These are phyloP conservation scores for Ctenodactylus gundi DNA, from an alignment of 2,113 vertebrate genomes.

Conservation along the genomic window DNA sequence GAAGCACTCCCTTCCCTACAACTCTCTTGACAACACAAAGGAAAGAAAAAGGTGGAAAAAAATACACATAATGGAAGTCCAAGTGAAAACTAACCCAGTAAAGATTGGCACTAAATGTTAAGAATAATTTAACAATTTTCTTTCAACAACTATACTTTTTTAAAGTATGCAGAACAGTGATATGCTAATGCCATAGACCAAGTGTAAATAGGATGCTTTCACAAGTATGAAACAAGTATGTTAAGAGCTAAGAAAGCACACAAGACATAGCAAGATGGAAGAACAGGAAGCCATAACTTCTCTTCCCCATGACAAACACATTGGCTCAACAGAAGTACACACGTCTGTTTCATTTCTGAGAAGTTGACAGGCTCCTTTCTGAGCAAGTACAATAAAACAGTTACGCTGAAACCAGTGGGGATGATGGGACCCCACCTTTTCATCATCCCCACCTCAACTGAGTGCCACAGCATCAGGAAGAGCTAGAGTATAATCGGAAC, in stretches of 20 bases:
- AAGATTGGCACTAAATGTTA: not conserved
- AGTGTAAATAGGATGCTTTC: not conserved
- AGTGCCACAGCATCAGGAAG: not conserved
- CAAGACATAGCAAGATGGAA: not conserved
- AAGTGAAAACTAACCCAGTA: not conserved
- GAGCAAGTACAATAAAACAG: no score
- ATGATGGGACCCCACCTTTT: no score
- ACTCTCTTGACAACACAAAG: not conserved
- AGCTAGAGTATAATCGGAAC: not conserved
- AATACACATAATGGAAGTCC: not conserved
- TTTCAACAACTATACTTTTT: not conserved
- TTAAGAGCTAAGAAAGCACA: not conserved
- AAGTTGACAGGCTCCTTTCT: no score
- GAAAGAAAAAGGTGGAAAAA: no score
- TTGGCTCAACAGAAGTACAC: not conserved
- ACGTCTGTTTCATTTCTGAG: no score
- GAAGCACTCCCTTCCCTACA: accelerated
- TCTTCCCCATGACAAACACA: not conserved
- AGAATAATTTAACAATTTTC: not conserved
- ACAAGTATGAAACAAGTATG: not conserved
- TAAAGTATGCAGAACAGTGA: not conserved
- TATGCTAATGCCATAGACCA: not conserved
- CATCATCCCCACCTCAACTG: not conserved
- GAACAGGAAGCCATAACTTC: not conserved
- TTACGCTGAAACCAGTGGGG: no score